phyloP scores from a whole-genome alignment of 2,888 invertebrate genomes.

The Coelinius sp. region DNA sequence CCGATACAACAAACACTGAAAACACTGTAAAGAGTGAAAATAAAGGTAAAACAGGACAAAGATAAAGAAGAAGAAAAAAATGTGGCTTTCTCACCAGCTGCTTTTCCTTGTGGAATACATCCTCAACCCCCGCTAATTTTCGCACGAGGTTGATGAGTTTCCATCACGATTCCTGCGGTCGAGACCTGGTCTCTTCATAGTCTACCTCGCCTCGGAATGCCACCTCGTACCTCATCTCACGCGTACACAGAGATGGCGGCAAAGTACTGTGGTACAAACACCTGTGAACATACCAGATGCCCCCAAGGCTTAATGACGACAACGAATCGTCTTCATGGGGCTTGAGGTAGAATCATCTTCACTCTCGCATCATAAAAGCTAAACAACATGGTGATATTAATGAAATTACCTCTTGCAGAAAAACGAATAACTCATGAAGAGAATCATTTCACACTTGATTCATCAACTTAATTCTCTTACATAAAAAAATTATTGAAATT shows the following conservation, averaged over 20 bases:
- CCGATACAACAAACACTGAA: background rate
- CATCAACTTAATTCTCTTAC: background rate
- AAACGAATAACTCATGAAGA: background rate
- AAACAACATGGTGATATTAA: background rate
- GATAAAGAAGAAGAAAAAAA: background rate
- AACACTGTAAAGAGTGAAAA: background rate
- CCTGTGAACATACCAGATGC: constrained; percentile 24
- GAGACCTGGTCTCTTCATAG: constrained; percentile 49
- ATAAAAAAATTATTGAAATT: background rate
- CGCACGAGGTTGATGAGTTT: constrained; percentile 64
- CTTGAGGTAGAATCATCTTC: background rate
- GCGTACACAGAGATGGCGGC: constrained; percentile 17
- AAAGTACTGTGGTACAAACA: constrained; percentile 25
- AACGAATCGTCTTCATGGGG: constrained; percentile 15
- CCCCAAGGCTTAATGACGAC: constrained; percentile 32
- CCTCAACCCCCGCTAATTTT: constrained; percentile 57
- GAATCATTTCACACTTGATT: background rate
- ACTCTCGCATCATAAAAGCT: background rate
- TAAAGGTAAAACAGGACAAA: background rate
- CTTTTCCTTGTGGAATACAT: constrained; percentile 3
- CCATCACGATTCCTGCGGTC: constrained; percentile 60
- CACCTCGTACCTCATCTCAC: constrained; percentile 38
- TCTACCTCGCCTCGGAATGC: constrained; percentile 43
- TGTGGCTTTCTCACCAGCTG: background rate
- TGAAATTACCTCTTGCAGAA: background rate